Base-by-base conservation (phyloP, 2,113 vertebrate species). In the Nibea coibor region DNA sequence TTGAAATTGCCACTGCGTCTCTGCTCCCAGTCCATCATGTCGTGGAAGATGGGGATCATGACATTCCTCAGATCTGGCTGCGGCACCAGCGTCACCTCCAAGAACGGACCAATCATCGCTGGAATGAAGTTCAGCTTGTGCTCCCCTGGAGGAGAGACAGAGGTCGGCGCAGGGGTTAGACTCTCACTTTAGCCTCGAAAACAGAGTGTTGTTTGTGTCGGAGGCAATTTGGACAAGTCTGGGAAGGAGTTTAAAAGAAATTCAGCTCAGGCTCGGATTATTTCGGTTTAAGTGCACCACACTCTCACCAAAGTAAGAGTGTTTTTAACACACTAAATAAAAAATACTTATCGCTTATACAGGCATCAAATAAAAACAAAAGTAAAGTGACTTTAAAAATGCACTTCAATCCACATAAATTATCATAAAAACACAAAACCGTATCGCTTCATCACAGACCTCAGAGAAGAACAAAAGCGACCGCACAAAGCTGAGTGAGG, bases 11-110 rank as follows among this genome's bases (percentile, higher is more conserved):
- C 98, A 17, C 97, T 99, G 75, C 97, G 95, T 31, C 97, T 95
- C 93, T 99, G 98, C 86, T 99, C 98, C 98, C 98, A 99, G 84
- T 99, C 97, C 98, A 99, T 99, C 97, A 99, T 99, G 90, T 99
- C 98, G 17, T 99, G 98, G 89, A 99, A 99, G 92, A 99, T 99
- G 45, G 98, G 98, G 92, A 99, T 99, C 97, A 99, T 99, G 85
- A 99, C 98, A 78, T 98, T 99, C 71, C 98, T 96, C 73, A 99
- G 95, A 88, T 99, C 98, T 4, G 97, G 95, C 89, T 99, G 98
- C 62, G 98, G 98, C 58, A 99, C 99, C 91, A 99, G 90, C 19
- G 98, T 99, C 89, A 99, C 98, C 95, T 99, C 98, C 82, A 99
- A 94, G 91, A 99, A 99, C 0, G 98, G 98, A 45, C 98, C 97